phyloP scores from a whole-genome alignment of 2,888 invertebrate genomes.

The Bellardia pandia region DNA sequence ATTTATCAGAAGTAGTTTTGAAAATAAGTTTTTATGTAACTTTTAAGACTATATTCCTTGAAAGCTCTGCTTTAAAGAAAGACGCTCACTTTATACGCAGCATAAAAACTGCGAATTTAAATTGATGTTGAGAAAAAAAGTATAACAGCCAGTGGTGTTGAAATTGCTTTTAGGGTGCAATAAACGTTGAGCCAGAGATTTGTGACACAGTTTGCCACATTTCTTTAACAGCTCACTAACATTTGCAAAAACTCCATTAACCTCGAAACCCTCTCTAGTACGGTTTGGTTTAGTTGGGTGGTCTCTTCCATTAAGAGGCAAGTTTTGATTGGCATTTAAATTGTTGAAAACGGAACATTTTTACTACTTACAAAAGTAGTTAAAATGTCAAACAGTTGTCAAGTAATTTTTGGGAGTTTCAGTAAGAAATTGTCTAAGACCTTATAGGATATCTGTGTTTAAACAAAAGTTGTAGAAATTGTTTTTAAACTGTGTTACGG shows the following conservation, averaged over 20 bases:
- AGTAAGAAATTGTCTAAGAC: too few relatives aligned
- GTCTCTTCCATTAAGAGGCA: conserved; percentile 10
- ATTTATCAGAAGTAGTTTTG: too few relatives aligned
- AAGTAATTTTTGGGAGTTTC: too few relatives aligned
- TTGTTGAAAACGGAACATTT: background rate
- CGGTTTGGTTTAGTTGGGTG: background rate
- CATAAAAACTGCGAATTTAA: background rate
- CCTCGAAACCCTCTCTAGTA: background rate
- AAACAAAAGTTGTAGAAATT: too few relatives aligned
- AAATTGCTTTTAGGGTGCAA: conserved; percentile 55
- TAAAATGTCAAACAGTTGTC: background rate
- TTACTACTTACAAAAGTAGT: background rate
- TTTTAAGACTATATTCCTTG: background rate
- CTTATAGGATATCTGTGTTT: too few relatives aligned
- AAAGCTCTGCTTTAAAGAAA: conserved; percentile 6
- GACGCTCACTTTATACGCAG: background rate
- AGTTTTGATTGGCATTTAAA: conserved; percentile 3
- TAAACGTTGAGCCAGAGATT: conserved; percentile 28
- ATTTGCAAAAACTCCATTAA: conserved; percentile 37
- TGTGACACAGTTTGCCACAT: conserved; percentile 32
- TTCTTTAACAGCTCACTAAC: conserved; percentile 21
- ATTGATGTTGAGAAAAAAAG: background rate
- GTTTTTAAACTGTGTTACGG: too few relatives aligned
- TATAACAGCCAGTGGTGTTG: background rate
- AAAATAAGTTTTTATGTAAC: too few relatives aligned